Evolutionary conservation across 2,113 vertebrate genomes (phyloP).

Genomic region (Psephotus haematonotus): DNA sequence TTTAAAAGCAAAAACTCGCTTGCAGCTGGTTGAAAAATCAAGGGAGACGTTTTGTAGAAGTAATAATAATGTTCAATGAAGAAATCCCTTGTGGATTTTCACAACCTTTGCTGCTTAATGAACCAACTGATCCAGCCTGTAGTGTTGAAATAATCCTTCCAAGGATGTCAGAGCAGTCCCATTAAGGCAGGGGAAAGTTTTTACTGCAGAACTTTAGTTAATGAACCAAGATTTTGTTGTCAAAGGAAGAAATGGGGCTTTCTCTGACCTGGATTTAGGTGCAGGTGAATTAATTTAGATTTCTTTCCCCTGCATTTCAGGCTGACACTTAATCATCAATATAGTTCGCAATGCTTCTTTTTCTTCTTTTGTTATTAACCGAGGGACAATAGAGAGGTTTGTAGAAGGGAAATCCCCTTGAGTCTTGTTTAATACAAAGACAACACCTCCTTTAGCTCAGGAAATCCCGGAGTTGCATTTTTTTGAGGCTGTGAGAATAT

Average conservation of each 20-base stretch:
- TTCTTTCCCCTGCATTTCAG: neutral
- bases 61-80: neutral
- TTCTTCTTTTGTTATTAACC: neutral
- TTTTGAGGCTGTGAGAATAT: neutral
- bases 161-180: neutral
- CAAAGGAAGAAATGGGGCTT: neutral
- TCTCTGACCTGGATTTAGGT: neutral
- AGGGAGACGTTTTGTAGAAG: neutral
- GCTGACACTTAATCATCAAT: constrained; percentile 32
- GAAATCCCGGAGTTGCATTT: constrained; percentile 5
- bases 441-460: constrained; percentile 40
- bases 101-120: constrained; percentile 49
- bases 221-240: neutral
- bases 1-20: neutral
- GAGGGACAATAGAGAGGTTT: constrained; percentile 10
- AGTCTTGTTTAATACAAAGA: neutral
- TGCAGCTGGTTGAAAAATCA: constrained; percentile 28
- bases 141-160: constrained; percentile 50
- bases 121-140: constrained; percentile 15
- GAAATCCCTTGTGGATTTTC: constrained; percentile 15
- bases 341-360: neutral
- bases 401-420: neutral
- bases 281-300: constrained; percentile 6
- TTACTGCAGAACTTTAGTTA: neutral
- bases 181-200: neutral